Percentiles rank a stretch among this genome's conserved stretches.
Evolutionary conservation across 2,113 vertebrate genomes (phyloP).

Genomic region (Mungos mungo): DNA sequence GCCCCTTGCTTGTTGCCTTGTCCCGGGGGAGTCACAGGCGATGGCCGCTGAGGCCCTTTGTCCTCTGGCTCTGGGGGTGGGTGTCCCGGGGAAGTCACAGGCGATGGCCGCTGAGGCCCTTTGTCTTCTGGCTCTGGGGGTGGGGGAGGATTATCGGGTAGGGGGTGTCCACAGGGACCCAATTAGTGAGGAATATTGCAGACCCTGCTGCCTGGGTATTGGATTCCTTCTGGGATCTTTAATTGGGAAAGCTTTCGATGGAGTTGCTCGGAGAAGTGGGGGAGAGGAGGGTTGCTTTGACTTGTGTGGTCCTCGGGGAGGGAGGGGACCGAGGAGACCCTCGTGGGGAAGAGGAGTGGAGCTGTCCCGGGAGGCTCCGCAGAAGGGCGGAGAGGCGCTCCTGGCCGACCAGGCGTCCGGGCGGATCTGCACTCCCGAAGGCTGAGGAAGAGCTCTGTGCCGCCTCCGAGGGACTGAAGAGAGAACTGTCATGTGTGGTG

Average conservation of each 20-base stretch:
- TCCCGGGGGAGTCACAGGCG: not conserved
- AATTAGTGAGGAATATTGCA: constrained; percentile 53
- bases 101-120: not conserved
- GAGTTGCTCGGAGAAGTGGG: constrained; percentile 20
- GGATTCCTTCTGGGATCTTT: constrained; percentile 44
- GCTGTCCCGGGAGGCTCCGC: not conserved
- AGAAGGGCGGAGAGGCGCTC: not conserved
- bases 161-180: constrained; percentile 34
- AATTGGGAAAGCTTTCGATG: constrained; percentile 63
- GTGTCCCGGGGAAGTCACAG: not conserved
- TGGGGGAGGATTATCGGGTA: not conserved
- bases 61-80: not conserved
- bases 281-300: not conserved
- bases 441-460: not conserved
- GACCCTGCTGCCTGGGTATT: not conserved
- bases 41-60: not conserved
- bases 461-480: not conserved
- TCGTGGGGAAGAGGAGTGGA: not conserved
- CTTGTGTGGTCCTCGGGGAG: not conserved
- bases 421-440: not conserved
- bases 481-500: not conserved
- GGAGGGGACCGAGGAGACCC: not conserved
- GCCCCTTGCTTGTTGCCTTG: not conserved
- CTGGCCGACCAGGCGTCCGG: accelerated
- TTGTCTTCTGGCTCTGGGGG: not conserved